Evolutionary conservation across 2,113 vertebrate genomes (phyloP).

Genomic region (Hystrix cristata): DNA sequence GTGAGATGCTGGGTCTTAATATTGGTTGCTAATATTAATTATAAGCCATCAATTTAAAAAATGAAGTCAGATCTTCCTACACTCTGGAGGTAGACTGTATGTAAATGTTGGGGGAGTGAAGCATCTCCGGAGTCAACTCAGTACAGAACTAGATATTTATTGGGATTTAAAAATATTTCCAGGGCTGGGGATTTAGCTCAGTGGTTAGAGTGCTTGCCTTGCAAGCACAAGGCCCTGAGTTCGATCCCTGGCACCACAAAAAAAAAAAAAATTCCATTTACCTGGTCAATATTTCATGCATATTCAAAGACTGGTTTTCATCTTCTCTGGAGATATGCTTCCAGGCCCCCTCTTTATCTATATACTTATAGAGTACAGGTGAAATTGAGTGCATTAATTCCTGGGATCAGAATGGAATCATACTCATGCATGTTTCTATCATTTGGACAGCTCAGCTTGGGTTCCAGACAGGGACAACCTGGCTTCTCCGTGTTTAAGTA

Average conservation of each 20-base stretch:
- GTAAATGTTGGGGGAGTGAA: constrained; percentile 77
- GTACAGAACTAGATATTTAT: constrained; percentile 86
- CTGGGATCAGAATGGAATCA: constrained; percentile 65
- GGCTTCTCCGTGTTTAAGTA: constrained; percentile 20
- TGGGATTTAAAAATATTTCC: constrained; percentile 86
- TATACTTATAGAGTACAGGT: constrained; percentile 65
- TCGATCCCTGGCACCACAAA: too few species aligned
- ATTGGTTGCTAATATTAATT: constrained; percentile 77
- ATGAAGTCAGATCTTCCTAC: constrained; percentile 71
- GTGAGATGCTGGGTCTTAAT: not conserved
- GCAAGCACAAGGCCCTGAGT: too few species aligned
- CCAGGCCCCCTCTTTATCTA: constrained; percentile 62
- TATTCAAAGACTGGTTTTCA: constrained; percentile 84
- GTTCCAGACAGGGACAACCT: constrained; percentile 28
- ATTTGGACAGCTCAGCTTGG: constrained; percentile 66
- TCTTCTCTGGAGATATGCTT: constrained; percentile 70
- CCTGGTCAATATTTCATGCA: constrained; percentile 82
- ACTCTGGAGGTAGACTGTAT: constrained; percentile 78
- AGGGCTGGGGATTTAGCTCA: too few species aligned
- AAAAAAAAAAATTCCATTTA: constrained; percentile 86
- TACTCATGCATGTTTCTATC: constrained; percentile 68
- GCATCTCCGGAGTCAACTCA: constrained; percentile 79
- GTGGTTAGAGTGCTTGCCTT: too few species aligned
- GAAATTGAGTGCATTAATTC: constrained; percentile 63
- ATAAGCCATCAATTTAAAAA: constrained; percentile 81